Base-by-base conservation (phyloP, 2,888 invertebrate species). In the Drosophila maculinotata region DNA sequence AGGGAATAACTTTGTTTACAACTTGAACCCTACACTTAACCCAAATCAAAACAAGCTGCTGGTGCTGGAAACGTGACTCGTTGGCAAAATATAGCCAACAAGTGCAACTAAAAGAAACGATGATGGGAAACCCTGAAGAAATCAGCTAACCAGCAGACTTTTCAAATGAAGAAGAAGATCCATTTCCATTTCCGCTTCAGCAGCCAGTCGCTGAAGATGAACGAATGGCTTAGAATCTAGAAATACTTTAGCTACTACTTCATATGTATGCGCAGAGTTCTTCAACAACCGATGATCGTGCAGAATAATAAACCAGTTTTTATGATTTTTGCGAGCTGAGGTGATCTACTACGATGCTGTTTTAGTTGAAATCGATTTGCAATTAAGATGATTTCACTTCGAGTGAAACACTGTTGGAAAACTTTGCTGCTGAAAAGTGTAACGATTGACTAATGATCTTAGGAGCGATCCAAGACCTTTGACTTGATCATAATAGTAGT, bases 371-470 rank as follows among this genome's bases (percentile, higher is more conserved):
- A 85, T 89, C 79, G 79, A 89, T 85, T 88, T 68, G 79, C 76
- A 72, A 85, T 89, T 82, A 78, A 51, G 39, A 38, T 87, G 88
- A 89, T 84, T 84, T 87, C 83, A 87, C 89, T 87, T 88, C 48
- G 28, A 44, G 53, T 52, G 52, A 57, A 56, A 47, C 28, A 52
- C 57, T 33, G 49, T 33, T 42, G 42, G 58, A 59, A 42, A 44
- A 44, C 36, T 26, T 7, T 23, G 7, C 41, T 39, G 41, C 25
- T 23, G 20, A 57, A 63, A 49, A 49, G 20, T 72, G 10, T 25
- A 36, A 44, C 36, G 17, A 62, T 57, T 36, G 30, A 30, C 39
- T 83, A 76, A 83, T 71, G 76, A 79, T 56, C 60, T 49, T 31
- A 36, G 9, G 20, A 25, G 25, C 20, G 30, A 6, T 20, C 25